Base-by-base conservation (phyloP, 2,113 vertebrate genomes). In the Perognathus longimembris region DNA sequence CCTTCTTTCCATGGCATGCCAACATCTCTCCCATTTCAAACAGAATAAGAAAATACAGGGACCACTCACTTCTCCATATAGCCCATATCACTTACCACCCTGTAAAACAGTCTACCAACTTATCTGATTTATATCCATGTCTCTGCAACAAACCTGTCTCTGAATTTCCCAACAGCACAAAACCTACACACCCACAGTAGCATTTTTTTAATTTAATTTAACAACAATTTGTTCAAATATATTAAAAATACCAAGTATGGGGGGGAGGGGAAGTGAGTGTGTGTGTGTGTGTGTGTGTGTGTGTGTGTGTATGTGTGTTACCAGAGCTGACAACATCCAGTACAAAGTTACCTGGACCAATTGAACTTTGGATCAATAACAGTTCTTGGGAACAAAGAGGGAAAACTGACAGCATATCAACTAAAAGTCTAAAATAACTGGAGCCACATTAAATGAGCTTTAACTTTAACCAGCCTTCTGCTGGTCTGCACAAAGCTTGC, bases 341-440 rank as follows among this genome's bases (percentile, higher is more conserved):
- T 77, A 8, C 70, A 83, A 20, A 87, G 66, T 85, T 77, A 90
- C 79, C 57, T 82, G 64, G 88, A 82, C 42, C 86, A 93, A 38
- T 93, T 97, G 94, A 93, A 86, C 76, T 93, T 96, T 81, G 94
- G 93, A 90, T 94, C 86, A 89, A 88, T 89, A 93, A 38, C 15
- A 80, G 63, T 63, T 45, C 30, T 94, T 93, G 9, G 24, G 85
- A 86, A 71, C 63, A 91, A 84, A 95, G 32, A 70, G 50, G 50
- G 67, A 84, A 83, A 96, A 81, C 88, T 71, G 92, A 89, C 59
- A 93, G 91, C 2, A 0, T 36, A 92, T 87, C 69, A 93, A 82
- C 86, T 95, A 96, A 93, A 0, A 28, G 83, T 96, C 40, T 89
- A 86, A 36, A 95, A 83, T 42, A 92, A 88, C 86, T 92, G 79